phyloP scores from a whole-genome alignment of 2,888 invertebrate genomes.

The Eudemis profundana region DNA sequence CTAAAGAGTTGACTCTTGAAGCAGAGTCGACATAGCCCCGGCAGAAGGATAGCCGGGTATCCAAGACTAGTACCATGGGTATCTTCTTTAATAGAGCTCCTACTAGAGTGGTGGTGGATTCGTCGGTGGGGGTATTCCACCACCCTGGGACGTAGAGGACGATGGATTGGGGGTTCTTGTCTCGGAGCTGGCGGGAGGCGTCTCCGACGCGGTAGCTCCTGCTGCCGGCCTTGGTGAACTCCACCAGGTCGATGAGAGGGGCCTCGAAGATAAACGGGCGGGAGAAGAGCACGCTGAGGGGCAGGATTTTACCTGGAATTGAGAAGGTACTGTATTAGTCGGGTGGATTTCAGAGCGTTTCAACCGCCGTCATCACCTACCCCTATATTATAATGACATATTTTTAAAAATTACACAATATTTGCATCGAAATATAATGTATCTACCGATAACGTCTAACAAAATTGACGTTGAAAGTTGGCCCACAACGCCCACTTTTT shows the following conservation, averaged over 20 bases:
- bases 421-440: too few species aligned
- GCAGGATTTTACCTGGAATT: slow-evolving; percentile 71
- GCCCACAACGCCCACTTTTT: too few species aligned
- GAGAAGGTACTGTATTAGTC: slow-evolving; percentile 34
- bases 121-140: slow-evolving; percentile 74
- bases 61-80: slow-evolving; percentile 63
- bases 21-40: slow-evolving; percentile 72
- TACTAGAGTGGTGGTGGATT: slow-evolving; percentile 65
- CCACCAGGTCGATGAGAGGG: slow-evolving; percentile 61
- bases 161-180: slow-evolving; percentile 48
- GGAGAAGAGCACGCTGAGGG: slow-evolving; percentile 65
- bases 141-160: slow-evolving; percentile 76
- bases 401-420: too few species aligned
- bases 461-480: too few species aligned
- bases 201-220: slow-evolving; percentile 55
- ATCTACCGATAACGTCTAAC: too few species aligned
- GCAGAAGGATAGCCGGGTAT: slow-evolving; percentile 68
- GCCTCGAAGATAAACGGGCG: slow-evolving; percentile 55
- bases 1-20: slow-evolving; percentile 64
- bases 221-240: slow-evolving; percentile 53
- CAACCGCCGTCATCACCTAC: too few species aligned
- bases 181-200: slow-evolving; percentile 54
- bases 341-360: too few species aligned
- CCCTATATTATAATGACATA: too few species aligned
- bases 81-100: slow-evolving; percentile 63